These are phyloP conservation scores for Acanthoscelides obtectus DNA, from an alignment of 2,888 invertebrate genomes.

Conservation along the genomic window DNA sequence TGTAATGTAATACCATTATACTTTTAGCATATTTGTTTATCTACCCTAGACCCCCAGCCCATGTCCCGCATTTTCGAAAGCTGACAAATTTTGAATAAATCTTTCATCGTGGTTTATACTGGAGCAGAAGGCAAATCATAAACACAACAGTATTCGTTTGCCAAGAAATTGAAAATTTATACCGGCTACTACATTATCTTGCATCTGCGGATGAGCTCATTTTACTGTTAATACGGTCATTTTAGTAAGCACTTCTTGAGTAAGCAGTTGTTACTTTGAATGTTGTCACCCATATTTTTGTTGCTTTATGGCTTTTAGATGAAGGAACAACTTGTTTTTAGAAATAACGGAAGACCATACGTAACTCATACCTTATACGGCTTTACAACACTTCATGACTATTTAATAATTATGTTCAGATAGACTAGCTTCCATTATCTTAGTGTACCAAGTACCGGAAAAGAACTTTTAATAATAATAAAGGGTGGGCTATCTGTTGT, in stretches of 20 bases:
- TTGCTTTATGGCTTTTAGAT: too few relatives aligned
- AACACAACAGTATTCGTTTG: not conserved
- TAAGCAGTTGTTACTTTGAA: too few relatives aligned
- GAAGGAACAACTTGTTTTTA: too few relatives aligned
- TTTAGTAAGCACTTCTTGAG: not conserved
- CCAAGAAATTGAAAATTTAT: not conserved
- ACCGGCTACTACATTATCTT: not conserved
- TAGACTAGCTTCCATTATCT: too few relatives aligned
- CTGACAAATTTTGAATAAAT: not conserved
- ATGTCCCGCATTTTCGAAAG: not conserved
- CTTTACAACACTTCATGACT: too few relatives aligned
- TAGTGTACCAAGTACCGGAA: too few relatives aligned
- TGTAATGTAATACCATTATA: not conserved
- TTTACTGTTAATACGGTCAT: not conserved
- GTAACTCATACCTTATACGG: too few relatives aligned
- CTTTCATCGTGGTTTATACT: not conserved
- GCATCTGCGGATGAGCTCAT: not conserved
- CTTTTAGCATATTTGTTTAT: not conserved
- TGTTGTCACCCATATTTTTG: too few relatives aligned
- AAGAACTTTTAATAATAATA: too few relatives aligned
- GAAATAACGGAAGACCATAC: too few relatives aligned
- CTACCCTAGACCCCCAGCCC: not conserved
- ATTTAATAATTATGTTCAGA: too few relatives aligned
- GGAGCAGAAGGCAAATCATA: not conserved
- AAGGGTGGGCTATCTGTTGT: too few relatives aligned